Conservation (phyloP, 2,113 vertebrate genomes). For the Peromyscus maniculatus region DNA sequence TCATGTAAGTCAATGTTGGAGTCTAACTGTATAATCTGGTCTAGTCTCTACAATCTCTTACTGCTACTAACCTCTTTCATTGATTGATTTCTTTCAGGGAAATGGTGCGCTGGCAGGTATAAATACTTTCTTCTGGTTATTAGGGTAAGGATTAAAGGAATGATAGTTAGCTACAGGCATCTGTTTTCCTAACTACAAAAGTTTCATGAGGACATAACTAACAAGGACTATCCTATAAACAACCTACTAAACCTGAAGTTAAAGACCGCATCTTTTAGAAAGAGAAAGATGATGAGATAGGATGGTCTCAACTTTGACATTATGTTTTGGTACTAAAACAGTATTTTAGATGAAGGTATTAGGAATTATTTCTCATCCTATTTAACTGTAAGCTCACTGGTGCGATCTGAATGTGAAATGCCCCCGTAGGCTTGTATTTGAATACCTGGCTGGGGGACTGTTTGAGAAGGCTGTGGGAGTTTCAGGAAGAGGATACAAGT, state of each 20-base stretch:
- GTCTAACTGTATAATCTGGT: neutral
- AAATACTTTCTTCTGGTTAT: neutral
- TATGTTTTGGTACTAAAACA: neutral
- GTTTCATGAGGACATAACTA: neutral
- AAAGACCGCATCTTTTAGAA: neutral
- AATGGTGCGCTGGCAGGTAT: neutral
- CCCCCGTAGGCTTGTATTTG: neutral
- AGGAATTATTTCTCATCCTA: conserved; percentile 22
- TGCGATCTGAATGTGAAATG: neutral
- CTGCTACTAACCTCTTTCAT: neutral
- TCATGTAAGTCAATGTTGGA: neutral
- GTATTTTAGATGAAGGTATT: conserved; percentile 35
- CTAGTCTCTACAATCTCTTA: neutral
- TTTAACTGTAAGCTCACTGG: conserved; percentile 4
- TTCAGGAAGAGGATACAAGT: neutral
- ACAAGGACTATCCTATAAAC: neutral
- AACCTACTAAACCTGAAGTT: neutral
- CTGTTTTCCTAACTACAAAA: conserved; percentile 10
- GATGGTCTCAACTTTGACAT: neutral
- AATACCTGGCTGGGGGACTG: neutral
- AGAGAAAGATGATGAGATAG: conserved; percentile 26
- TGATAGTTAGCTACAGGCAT: neutral
- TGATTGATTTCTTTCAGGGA: neutral
- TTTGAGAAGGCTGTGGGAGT: neutral
- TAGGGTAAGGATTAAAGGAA: neutral